phyloP scores from a whole-genome alignment of 92 coral and sea anemone genomes.

The Plumapathes pennacea region DNA sequence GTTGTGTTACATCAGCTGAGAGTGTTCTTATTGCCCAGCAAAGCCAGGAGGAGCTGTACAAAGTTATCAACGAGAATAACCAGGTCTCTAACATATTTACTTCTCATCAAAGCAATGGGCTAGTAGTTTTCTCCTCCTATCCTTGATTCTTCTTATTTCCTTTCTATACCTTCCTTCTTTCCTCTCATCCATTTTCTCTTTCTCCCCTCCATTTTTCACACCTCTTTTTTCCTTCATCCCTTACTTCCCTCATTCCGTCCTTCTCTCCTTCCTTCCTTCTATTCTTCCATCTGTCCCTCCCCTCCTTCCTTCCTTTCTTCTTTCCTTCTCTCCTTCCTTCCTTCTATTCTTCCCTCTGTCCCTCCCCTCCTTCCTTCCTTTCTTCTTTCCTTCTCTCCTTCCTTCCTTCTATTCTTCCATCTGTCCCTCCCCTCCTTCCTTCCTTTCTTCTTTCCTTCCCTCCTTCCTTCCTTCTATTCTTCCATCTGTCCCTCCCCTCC shows the following conservation, averaged over 20 bases:
- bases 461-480: background rate
- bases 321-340: background rate
- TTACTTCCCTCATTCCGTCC: background rate
- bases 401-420: too few species aligned
- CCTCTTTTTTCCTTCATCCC: background rate
- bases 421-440: slow-evolving; percentile 4
- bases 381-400: background rate
- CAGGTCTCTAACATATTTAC: too few species aligned
- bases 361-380: background rate
- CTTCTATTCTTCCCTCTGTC: background rate
- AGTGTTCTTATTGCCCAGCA: slow-evolving; percentile 99
- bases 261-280: background rate
- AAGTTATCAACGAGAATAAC: slow-evolving; percentile 73
- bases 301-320: background rate
- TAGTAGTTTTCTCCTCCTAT: too few species aligned
- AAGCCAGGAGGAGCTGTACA: slow-evolving; percentile 91
- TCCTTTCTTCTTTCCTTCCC: background rate
- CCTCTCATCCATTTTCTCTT: background rate
- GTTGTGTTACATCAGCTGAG: slow-evolving; percentile 98
- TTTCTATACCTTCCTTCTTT: background rate
- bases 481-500: background rate
- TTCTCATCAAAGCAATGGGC: too few species aligned
- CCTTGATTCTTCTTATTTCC: too few species aligned
- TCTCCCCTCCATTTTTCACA: too few species aligned
- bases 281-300: too few species aligned